Percentiles rank a stretch among this genome's conserved stretches.
Conservation (phyloP, 2,113 vertebrate species). For the Hylia prasina region DNA sequence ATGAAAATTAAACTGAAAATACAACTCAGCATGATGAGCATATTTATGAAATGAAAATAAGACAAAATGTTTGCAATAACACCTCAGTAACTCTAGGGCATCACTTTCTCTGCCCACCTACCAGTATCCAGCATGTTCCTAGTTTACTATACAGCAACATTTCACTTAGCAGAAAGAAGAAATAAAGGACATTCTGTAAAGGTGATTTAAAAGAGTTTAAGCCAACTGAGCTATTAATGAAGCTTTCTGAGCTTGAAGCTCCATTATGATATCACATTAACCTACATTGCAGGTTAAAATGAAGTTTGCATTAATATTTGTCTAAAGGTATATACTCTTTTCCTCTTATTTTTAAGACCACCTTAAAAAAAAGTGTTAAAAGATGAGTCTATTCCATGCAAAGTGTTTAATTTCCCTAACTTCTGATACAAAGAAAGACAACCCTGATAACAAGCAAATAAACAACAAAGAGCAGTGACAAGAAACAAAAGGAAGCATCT, state of each 20-base stretch:
- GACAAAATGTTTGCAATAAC: not conserved
- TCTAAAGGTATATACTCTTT: not conserved
- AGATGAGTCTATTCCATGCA: not conserved
- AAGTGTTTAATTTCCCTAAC: not conserved
- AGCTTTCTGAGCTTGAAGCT: not conserved
- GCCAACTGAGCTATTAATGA: not conserved
- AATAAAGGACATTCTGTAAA: not conserved
- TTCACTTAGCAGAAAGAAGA: not conserved
- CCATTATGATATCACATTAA: not conserved
- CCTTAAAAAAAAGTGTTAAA: not conserved
- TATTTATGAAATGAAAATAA: not conserved
- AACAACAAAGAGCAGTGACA: not conserved
- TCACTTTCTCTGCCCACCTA: not conserved
- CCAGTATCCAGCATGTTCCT: not conserved
- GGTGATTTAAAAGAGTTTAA: not conserved
- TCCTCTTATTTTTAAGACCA: not conserved
- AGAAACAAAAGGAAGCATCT: not conserved
- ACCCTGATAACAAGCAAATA: not conserved
- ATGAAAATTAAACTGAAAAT: conserved; percentile 23
- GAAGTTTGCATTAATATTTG: not conserved
- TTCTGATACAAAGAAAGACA: not conserved
- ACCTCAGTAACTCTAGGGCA: not conserved
- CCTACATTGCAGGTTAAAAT: not conserved
- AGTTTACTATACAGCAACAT: not conserved
- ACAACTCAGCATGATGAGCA: not conserved